Base-by-base conservation (phyloP, 2,888 invertebrate species). In the Eugnorisma glareosa region DNA sequence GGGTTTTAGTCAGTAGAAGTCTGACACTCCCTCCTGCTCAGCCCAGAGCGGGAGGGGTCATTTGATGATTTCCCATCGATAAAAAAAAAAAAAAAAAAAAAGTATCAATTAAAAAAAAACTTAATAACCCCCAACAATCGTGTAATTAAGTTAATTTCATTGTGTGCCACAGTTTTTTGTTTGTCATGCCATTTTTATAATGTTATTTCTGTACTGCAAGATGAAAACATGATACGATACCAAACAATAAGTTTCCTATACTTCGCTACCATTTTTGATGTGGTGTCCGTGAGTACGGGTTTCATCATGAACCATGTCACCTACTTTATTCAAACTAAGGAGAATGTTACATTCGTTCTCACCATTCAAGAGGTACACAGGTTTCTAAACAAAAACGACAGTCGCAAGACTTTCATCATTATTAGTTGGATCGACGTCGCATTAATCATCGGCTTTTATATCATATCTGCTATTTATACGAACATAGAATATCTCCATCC, bases 361-460 rank as follows among this genome's bases (percentile, higher is more conserved):
- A 80, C 15, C 1, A 48, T 87, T 48, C 87, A 87, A 79, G 51
- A 77, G 3, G 21, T 83, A 0, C 67, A 77, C 59, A 76, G 76
- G 45, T 73, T 71, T 15, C 28, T 86, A 1, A 66, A 73, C 8
- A 45, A 76, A 4, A 64, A 57, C 1, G 18, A n/a, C 28, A 35
- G 7, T 13, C 40, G 21, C 13, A 51, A 63, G 15, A 8, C 18
- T 6, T 45, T 63, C 2, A 57, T 70, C 1, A 40, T 61, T 21
- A 35, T 15, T 4, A 80, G 54, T 51, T 85, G 85, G 85, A 31
- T 77, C 21, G 40, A 11, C 43, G 72, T 82, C 10, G 4, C 40
- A 0, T 13, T 63, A 0, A 1, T 73, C 1, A 48, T 75, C 1
- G 37, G 11, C 0, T 57, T 24, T 18, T 59, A 63, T 43, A 15